phyloP scores from a whole-genome alignment of 1,140 invertebrate species.

The Orchestia grillus region DNA sequence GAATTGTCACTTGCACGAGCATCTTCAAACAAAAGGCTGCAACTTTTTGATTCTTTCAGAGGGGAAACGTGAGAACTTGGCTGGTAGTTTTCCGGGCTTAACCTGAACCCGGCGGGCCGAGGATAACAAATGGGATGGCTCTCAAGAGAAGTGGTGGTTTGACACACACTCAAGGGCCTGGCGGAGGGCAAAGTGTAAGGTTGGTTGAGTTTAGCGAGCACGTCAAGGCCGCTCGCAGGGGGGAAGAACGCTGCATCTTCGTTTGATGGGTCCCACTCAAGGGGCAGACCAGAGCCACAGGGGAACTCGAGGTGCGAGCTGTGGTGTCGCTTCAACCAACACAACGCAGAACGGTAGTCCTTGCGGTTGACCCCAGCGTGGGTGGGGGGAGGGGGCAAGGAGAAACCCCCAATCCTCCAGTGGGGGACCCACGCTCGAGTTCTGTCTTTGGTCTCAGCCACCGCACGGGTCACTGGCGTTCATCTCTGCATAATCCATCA shows the following conservation, averaged over 20 bases:
- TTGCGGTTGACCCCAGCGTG: constrained; percentile 27
- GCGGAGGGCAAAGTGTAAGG: not conserved
- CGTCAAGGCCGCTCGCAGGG: not conserved
- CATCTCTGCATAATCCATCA: not conserved
- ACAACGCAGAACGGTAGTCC: not conserved
- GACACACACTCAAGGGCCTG: not conserved
- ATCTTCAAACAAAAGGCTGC: not conserved
- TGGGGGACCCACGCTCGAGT: constrained; percentile 10
- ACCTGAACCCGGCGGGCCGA: not conserved
- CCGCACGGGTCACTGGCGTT: not conserved
- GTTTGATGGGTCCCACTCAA: too few relatives aligned
- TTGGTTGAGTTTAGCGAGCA: not conserved
- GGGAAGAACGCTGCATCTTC: not conserved
- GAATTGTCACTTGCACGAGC: not conserved
- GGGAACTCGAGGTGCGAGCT: not conserved
- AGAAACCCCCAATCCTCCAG: constrained; percentile 49
- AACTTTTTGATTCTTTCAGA: not conserved
- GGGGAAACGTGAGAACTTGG: not conserved
- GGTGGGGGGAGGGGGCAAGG: constrained; percentile 41
- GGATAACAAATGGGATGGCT: not conserved
- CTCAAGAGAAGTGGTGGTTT: not conserved
- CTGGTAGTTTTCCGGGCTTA: not conserved
- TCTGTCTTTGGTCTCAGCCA: constrained; percentile 4
- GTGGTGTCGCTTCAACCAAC: not conserved
- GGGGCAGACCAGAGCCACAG: too few relatives aligned